Percentiles rank a stretch among this genome's conserved stretches.
Conservation (phyloP, 2,113 vertebrate species). For the Centropristis striata region DNA sequence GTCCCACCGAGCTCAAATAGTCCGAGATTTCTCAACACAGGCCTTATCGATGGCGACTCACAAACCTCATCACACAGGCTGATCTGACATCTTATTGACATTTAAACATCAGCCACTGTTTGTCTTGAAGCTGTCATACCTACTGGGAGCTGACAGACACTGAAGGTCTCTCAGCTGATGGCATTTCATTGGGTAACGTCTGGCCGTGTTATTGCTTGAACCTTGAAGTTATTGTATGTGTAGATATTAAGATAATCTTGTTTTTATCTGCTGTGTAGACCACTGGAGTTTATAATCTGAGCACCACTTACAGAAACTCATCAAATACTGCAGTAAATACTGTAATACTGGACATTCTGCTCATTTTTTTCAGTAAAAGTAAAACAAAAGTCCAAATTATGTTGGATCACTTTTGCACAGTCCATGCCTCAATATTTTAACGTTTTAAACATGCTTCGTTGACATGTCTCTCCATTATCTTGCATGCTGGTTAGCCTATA, state of each 20-base stretch:
- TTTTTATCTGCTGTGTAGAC: constrained; percentile 26
- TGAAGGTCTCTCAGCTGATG: constrained; percentile 20
- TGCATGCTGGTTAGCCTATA: too few species aligned
- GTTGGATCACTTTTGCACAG: background rate
- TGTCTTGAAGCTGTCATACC: constrained; percentile 56
- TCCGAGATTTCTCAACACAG: constrained; percentile 6
- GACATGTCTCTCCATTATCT: too few species aligned
- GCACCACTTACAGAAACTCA: constrained; percentile 19
- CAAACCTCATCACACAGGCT: constrained; percentile 44
- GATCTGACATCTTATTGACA: constrained; percentile 68
- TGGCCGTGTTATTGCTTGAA: constrained; percentile 27
- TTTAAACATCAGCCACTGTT: constrained; percentile 57
- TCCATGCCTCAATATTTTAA: too few species aligned
- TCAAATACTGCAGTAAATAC: background rate
- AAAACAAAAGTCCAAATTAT: background rate
- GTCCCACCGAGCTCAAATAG: constrained; percentile 14
- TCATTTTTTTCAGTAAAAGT: background rate
- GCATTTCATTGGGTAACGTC: constrained; percentile 47
- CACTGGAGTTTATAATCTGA: background rate
- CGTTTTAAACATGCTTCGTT: too few species aligned
- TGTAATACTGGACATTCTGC: too few species aligned
- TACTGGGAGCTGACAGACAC: constrained; percentile 44
- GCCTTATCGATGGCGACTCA: constrained; percentile 35
- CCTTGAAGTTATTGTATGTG: constrained; percentile 19
- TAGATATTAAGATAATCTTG: constrained; percentile 31